Conservation (phyloP, 1,140 invertebrate genomes). For the Phymorhynchus buccinoides region DNA sequence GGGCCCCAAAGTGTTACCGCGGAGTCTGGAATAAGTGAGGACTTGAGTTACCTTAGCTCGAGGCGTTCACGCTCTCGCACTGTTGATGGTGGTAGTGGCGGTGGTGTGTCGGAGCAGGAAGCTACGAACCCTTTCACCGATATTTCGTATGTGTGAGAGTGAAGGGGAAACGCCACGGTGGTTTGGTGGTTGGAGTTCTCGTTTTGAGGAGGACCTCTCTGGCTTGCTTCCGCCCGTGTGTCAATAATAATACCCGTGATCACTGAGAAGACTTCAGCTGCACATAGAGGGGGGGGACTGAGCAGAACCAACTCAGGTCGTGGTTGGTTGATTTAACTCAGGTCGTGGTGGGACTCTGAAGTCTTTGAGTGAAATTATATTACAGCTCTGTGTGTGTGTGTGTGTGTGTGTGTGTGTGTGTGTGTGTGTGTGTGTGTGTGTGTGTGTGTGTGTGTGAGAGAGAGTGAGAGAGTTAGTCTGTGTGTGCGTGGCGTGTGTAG, state of each 20-base stretch:
- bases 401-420: constrained; percentile 14
- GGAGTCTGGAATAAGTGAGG: constrained; percentile 41
- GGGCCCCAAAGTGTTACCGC: constrained; percentile 42
- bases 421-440: constrained; percentile 20
- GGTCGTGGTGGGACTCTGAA: background rate
- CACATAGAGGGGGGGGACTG: no score
- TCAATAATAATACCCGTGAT: background rate
- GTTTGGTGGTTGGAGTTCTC: background rate
- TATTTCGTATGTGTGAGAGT: constrained; percentile 14
- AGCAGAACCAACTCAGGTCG: no score
- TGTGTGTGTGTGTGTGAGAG: background rate
- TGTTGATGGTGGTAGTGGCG: background rate
- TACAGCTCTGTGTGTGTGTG: background rate
- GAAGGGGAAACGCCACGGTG: background rate
- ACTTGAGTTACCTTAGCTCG: constrained; percentile 18
- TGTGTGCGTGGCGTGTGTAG: background rate
- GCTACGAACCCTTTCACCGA: background rate
- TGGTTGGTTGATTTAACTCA: background rate
- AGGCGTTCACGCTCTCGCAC: constrained; percentile 5
- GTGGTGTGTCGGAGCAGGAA: constrained; percentile 5
- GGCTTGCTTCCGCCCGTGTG: no score
- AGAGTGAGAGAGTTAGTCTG: background rate
- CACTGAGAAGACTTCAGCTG: background rate
- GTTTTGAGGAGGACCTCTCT: background rate
- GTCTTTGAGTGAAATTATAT: background rate